Conservation (phyloP, 2,113 vertebrate genomes). For the Podilymbus podiceps region DNA sequence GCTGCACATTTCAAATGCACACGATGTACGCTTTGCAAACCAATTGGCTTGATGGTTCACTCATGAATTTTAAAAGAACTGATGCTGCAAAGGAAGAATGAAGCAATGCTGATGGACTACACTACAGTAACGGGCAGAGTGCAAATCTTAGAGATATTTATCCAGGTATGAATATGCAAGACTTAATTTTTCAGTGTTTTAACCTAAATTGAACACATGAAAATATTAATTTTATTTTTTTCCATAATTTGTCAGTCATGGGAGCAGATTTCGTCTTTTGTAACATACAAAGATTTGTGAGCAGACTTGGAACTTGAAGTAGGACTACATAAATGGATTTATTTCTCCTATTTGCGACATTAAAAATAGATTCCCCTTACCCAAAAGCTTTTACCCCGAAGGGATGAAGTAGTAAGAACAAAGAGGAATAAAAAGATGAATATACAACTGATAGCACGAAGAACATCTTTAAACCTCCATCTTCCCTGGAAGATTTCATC, state of each 20-base stretch:
- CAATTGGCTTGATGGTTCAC: background rate
- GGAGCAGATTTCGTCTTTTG: background rate
- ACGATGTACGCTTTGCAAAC: background rate
- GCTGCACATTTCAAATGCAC: background rate
- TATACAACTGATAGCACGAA: constrained; percentile 51
- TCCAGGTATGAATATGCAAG: background rate
- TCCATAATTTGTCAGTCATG: background rate
- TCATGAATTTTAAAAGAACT: background rate
- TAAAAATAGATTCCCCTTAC: constrained; percentile 63
- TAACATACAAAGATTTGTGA: background rate
- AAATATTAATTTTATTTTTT: background rate
- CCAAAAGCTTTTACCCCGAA: constrained; percentile 57
- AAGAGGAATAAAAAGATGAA: constrained; percentile 47
- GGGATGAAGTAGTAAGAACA: constrained; percentile 53
- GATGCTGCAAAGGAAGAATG: background rate
- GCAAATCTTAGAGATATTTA: background rate
- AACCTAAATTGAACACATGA: background rate
- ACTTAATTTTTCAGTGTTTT: too few relatives aligned
- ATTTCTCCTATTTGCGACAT: background rate
- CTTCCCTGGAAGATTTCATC: constrained; percentile 55
- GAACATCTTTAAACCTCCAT: constrained; percentile 55
- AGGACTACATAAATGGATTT: background rate
- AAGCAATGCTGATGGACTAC: background rate
- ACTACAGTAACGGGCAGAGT: background rate
- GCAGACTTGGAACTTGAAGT: background rate